Evolutionary conservation across 2,888 invertebrate genomes (phyloP).

Genomic region (Pachliopta kotzebuea): DNA sequence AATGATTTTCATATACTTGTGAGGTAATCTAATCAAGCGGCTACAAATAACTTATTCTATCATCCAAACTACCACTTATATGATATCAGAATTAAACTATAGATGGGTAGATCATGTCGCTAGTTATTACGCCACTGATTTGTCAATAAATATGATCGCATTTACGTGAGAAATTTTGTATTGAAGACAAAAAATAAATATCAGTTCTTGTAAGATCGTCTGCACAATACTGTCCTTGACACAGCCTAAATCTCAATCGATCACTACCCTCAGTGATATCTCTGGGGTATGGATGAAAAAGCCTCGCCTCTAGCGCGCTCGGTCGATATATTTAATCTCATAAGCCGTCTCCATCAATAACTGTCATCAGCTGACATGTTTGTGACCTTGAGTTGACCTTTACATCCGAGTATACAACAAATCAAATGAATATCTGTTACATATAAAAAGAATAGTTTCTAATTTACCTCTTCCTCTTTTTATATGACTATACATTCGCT

Average conservation of each 20-base stretch:
- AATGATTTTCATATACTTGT: too few species aligned
- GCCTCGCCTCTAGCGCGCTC: conserved; percentile 13
- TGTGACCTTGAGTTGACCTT: conserved; percentile 18
- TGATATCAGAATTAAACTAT: too few species aligned
- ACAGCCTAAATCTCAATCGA: conserved; percentile 23
- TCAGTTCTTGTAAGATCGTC: conserved; percentile 7
- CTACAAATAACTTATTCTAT: too few species aligned
- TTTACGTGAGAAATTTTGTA: not conserved
- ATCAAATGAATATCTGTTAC: not conserved
- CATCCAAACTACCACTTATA: too few species aligned
- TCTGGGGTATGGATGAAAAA: conserved; percentile 24
- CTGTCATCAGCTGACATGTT: conserved; percentile 16
- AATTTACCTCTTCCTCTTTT: not conserved
- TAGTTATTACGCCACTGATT: too few species aligned
- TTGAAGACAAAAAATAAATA: not conserved
- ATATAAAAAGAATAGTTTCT: not conserved
- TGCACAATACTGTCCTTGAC: conserved; percentile 22
- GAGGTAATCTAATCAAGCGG: too few species aligned
- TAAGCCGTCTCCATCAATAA: conserved; percentile 24
- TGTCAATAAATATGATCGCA: not conserved
- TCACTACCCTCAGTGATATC: conserved; percentile 21
- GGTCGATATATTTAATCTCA: conserved; percentile 27
- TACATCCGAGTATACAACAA: not conserved
- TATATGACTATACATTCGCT: too few species aligned
- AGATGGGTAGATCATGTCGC: too few species aligned